Base-by-base conservation (phyloP, 2,113 vertebrate genomes). In the Callopanchax toddi region DNA sequence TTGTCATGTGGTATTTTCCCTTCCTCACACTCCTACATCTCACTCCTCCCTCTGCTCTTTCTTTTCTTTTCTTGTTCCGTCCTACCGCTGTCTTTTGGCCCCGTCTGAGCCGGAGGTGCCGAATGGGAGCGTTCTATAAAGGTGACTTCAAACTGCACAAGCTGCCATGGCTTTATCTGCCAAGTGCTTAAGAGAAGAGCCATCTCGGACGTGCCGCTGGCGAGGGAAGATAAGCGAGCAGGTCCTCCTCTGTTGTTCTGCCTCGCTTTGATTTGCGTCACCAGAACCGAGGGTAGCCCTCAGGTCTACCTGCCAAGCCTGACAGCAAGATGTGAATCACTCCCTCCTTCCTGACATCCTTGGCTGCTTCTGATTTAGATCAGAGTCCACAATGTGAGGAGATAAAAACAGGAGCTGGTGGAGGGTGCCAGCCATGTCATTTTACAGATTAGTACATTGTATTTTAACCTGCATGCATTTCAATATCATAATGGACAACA, bases 221-320 rank as follows among this genome's bases (percentile, higher is more conserved):
- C 61, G 23, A 51, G 50, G 4, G 6, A 53, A 59, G 64, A 77
- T 55, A 75, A 74, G 13, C 15, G 23, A 68, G 36, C 44, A 2
- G 43, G 49, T 58, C 34, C 6, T 58, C n/a, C 0, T 2, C 21
- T 64, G 37, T 60, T 60, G 43, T 29, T 71, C 44, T 49, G 57
- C 49, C 34, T 65, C 2, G 1, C 49, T 63, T 65, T 66, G 37
- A 56, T 40, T 22, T 79, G 70, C 72, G 11, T 85, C 78, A 77
- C 54, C 42, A 52, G 17, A 68, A 58, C 48, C 18, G 68, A 84
- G 83, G 74, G 76, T 57, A 62, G 58, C 52, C 79, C 74, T 72
- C 59, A 26, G 70, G 67, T 84, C 53, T 63, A 77, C 76, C 81
- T 83, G 81, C 63, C 71, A 80, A 54, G 60, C 32, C 63, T 37